phyloP scores from a whole-genome alignment of 2,113 vertebrate species.

The Orthochromis indermauri region DNA sequence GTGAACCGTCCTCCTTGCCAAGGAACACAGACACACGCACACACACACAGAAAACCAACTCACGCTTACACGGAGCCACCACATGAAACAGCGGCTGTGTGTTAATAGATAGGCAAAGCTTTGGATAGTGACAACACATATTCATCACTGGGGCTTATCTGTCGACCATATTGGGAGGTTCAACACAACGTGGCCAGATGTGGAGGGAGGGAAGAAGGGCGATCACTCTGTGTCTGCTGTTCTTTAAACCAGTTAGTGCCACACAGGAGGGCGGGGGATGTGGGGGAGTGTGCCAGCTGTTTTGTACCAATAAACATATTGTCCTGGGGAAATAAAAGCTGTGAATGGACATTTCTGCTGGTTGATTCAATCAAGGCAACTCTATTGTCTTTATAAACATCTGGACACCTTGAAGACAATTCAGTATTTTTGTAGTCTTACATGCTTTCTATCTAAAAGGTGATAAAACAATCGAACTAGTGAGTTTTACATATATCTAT shows the following conservation, averaged over 20 bases:
- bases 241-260: not conserved
- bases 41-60: not conserved
- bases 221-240: not conserved
- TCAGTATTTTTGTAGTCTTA: not conserved
- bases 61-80: not conserved
- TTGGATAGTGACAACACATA: constrained; percentile 47
- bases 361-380: not conserved
- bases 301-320: not conserved
- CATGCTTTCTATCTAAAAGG: not conserved
- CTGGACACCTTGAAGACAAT: not conserved
- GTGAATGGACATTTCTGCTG: not conserved
- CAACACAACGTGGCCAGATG: constrained; percentile 47
- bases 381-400: not conserved
- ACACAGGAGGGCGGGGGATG: not conserved
- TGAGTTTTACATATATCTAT: not conserved
- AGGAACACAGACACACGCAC: not conserved
- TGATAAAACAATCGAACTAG: not conserved
- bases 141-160: constrained; percentile 66
- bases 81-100: constrained; percentile 12
- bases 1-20: not conserved
- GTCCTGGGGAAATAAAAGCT: not conserved
- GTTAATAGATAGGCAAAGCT: constrained; percentile 46
- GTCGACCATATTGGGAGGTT: constrained; percentile 26
- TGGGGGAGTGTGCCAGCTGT: not conserved
- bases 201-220: not conserved